Percentiles rank a stretch among this genome's conserved stretches.
These are phyloP conservation scores for Buathra laborator DNA, from an alignment of 2,888 invertebrate genomes.

Conservation along the genomic window DNA sequence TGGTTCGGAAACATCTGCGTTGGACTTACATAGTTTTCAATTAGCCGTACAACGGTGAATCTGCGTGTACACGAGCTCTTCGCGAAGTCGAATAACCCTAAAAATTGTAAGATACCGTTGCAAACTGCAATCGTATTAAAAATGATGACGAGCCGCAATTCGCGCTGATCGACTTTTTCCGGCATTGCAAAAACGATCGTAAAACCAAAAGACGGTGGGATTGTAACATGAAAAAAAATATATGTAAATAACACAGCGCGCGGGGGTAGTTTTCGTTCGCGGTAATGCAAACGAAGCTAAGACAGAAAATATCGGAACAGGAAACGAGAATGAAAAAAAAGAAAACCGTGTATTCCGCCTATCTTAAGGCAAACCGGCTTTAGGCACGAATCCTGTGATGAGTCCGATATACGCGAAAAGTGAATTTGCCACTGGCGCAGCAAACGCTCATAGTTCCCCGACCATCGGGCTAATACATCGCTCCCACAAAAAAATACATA, in stretches of 20 bases:
- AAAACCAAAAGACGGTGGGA: constrained; percentile 37
- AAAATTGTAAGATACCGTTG: neutral
- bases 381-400: constrained; percentile 63
- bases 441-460: constrained; percentile 14
- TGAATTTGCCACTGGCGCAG: constrained; percentile 7
- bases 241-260: constrained; percentile 39
- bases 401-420: constrained; percentile 44
- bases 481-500: constrained; percentile 17
- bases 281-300: constrained; percentile 42
- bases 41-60: constrained; percentile 17
- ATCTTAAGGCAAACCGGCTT: constrained; percentile 56
- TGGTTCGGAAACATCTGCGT: neutral
- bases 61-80: neutral
- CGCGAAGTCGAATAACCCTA: neutral
- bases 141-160: constrained; percentile 28
- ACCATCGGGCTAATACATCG: constrained; percentile 43
- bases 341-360: constrained; percentile 43
- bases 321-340: constrained; percentile 24
- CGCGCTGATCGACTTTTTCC: constrained; percentile 35
- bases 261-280: constrained; percentile 11
- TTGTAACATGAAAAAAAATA: constrained; percentile 40
- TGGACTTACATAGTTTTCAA: neutral
- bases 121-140: constrained; percentile 8
- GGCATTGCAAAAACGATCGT: constrained; percentile 32
- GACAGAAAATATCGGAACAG: constrained; percentile 15